Conservation (phyloP, 2,888 invertebrate species). For the Pollenia labialis region DNA sequence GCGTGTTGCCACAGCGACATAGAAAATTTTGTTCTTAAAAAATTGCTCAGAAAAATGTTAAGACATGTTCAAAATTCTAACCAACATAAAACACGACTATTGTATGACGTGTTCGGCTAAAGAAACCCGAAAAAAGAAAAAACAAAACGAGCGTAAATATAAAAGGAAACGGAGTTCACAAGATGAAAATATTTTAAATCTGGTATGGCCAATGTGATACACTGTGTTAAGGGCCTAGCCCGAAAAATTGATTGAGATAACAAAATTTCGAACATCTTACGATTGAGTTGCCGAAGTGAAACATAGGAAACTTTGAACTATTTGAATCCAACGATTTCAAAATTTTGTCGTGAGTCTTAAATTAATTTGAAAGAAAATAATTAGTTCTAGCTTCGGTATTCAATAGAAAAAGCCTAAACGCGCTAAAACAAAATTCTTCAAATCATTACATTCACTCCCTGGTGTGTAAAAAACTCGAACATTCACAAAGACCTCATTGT, state of each 20-base stretch:
- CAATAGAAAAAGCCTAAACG: too few relatives aligned
- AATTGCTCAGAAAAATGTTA: constrained; percentile 56
- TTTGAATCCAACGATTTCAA: too few relatives aligned
- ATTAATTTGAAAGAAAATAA: too few relatives aligned
- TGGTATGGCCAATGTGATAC: constrained; percentile 6
- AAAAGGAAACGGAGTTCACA: background rate
- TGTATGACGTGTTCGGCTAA: constrained; percentile 48
- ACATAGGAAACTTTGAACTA: too few relatives aligned
- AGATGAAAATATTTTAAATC: constrained; percentile 22
- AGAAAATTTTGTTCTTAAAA: constrained; percentile 31
- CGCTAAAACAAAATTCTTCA: too few relatives aligned
- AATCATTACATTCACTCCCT: too few relatives aligned
- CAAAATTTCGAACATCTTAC: background rate
- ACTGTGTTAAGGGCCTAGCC: background rate
- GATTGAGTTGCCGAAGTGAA: background rate
- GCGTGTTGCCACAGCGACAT: constrained; percentile 63
- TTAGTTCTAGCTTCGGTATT: too few relatives aligned
- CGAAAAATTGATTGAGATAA: too few relatives aligned
- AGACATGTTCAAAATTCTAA: constrained; percentile 63
- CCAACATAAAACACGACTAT: constrained; percentile 40
- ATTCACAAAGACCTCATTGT: too few relatives aligned
- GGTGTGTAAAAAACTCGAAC: too few relatives aligned
- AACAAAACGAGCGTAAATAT: background rate
- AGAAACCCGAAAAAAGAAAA: constrained; percentile 4
- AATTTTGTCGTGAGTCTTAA: too few relatives aligned